These are phyloP conservation scores for Anadara kagoshimensis DNA, from an alignment of 1,140 invertebrate species.

Conservation along the genomic window DNA sequence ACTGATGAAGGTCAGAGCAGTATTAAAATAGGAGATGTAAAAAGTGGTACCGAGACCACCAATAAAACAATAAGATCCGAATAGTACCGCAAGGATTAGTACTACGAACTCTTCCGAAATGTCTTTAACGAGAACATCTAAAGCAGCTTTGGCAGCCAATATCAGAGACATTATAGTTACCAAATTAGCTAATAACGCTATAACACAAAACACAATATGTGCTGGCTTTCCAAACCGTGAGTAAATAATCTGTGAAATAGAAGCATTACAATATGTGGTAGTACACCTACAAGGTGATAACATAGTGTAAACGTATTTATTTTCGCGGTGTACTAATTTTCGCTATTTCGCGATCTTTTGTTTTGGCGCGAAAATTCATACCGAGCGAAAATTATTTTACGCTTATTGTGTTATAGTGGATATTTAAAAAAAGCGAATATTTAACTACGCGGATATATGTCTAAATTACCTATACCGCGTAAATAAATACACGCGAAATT, in stretches of 20 bases:
- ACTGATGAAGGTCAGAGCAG: slow-evolving; percentile 68
- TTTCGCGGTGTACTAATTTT: no score
- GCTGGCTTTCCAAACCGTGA: slow-evolving; percentile 67
- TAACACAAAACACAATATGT: slow-evolving; percentile 68
- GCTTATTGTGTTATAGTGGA: no score
- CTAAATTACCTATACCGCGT: no score
- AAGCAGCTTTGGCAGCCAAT: slow-evolving; percentile 53
- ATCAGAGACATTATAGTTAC: slow-evolving; percentile 62
- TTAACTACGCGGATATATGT: no score
- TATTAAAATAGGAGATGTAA: slow-evolving; percentile 74
- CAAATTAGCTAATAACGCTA: slow-evolving; percentile 69
- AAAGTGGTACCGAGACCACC: slow-evolving; percentile 73
- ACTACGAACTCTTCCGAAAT: slow-evolving; percentile 60
- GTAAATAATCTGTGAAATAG: slow-evolving; percentile 65
- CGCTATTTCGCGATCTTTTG: no score
- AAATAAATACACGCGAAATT: no score
- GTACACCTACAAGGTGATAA: no score
- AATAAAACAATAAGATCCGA: slow-evolving; percentile 72
- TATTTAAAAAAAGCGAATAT: no score
- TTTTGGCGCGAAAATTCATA: no score
- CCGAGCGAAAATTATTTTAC: no score
- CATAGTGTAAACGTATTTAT: no score
- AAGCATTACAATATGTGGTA: background rate
- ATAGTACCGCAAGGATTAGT: slow-evolving; percentile 57
- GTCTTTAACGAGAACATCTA: slow-evolving; percentile 55